Percentiles rank a stretch among this genome's conserved stretches.
Evolutionary conservation across 2,113 vertebrate species (phyloP).

Genomic region (Podilymbus podiceps): DNA sequence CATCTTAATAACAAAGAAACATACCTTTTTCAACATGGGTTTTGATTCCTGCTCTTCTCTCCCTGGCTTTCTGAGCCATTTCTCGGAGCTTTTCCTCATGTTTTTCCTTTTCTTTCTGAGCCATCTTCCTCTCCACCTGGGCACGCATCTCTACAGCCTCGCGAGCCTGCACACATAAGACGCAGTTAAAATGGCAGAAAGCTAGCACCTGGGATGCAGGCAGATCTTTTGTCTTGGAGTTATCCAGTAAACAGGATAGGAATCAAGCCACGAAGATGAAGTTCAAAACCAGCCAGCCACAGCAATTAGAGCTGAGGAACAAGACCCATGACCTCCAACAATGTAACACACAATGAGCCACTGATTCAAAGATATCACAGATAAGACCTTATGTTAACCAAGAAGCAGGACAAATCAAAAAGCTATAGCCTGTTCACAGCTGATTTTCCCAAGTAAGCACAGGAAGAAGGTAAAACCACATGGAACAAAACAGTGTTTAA

Average conservation of each 20-base stretch:
- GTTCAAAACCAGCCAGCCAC: neutral
- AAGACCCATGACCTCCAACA: neutral
- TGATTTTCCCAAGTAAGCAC: neutral
- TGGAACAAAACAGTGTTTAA: neutral
- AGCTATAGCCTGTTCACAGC: neutral
- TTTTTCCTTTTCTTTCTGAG: constrained; percentile 98
- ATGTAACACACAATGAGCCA: neutral
- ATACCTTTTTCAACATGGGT: constrained; percentile 93
- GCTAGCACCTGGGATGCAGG: neutral
- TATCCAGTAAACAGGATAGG: neutral
- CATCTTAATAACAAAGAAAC: neutral
- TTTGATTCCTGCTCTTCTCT: constrained; percentile 96
- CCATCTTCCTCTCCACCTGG: constrained; percentile 98
- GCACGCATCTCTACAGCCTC: constrained; percentile 98
- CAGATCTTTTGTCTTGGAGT: neutral
- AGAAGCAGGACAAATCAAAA: neutral
- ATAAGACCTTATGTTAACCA: neutral
- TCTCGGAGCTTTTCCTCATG: constrained; percentile 97
- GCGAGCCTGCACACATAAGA: constrained; percentile 79
- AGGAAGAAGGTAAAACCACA: neutral
- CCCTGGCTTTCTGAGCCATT: constrained; percentile 94
- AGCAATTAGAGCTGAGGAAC: neutral
- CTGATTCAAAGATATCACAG: neutral
- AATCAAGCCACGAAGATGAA: neutral
- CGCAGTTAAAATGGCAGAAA: neutral